Evolutionary conservation across 2,888 invertebrate genomes (phyloP), one percentile per base, ranked within the genome.

Genomic region (Oligia strigilis): DNA sequence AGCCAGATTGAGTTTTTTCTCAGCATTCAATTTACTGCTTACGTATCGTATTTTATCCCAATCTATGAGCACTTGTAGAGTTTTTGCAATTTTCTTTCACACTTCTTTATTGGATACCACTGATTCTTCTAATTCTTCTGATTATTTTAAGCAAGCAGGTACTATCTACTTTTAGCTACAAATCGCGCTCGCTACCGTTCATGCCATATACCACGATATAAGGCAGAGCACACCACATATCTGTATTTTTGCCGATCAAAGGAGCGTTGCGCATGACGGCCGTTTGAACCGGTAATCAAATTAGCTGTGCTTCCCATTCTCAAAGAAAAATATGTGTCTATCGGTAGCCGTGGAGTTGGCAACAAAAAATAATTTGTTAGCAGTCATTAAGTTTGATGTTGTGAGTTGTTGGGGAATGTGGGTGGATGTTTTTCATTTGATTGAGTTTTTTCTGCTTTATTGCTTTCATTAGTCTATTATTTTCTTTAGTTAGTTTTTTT

Each of bases 261-360:
- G 96, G 95, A 95, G 84, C 95, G 89, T 92, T 96, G 96, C 87
- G 91, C 90, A 86, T 97, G 97, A 97, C 97, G 96, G 93, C 95
- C 96, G 95, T 96, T 97, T 97, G 97, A 96, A 96, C 95, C 95
- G 95, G 95, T 97, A 96, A 97, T 97, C 97, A 97, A 97, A 97
- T 97, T 97, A 97, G 94, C 95, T 94, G 92, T 93, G 96, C 95
- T 96, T 96, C 96, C 97, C 96, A 96, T 96, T 89, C 95, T 96
- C 95, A 95, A 93, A 95, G 94, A 97, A 97, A 97, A 97, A 97
- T 86, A 74, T 96, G 95, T 97, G 97, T 97, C 97, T 97, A 96
- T 97, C 97, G 96, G 93, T 78, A 72, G 40, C 86, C 77, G 69
- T 75, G 75, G 83, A 84, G 78, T 82, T 84, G 72, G 81, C 55